These are phyloP conservation scores for Pyrrhia umbra DNA, from an alignment of 2,888 invertebrate genomes.

Conservation along the genomic window DNA sequence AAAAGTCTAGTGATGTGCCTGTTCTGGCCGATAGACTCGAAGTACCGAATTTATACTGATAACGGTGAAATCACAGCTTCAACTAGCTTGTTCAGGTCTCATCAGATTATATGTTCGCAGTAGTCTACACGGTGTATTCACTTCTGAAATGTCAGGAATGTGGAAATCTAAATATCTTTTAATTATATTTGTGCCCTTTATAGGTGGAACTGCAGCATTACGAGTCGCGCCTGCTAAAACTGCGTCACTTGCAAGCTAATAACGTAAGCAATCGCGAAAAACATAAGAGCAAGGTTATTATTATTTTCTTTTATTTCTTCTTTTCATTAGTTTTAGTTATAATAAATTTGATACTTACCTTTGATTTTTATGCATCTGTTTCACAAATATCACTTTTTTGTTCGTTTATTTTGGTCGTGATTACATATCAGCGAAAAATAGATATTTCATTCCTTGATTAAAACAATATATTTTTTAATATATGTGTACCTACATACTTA, in stretches of 20 bases:
- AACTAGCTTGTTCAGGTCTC: no score
- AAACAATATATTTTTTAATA: no score
- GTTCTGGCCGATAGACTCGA: no score
- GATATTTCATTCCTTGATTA: no score
- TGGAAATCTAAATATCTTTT: background rate
- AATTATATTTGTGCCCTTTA: no score
- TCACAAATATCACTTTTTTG: background rate
- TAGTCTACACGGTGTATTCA: no score
- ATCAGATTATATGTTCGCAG: no score
- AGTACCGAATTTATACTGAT: no score
- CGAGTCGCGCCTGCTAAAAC: slow-evolving; percentile 95
- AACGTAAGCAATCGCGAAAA: slow-evolving; percentile 93
- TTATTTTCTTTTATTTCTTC: slow-evolving; percentile 42
- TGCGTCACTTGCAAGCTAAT: slow-evolving; percentile 95
- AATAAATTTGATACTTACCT: slow-evolving; percentile 28
- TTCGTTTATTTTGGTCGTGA: background rate
- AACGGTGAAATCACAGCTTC: no score
- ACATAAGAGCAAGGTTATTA: slow-evolving; percentile 90
- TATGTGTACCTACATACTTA: no score
- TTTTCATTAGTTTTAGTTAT: background rate
- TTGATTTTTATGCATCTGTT: slow-evolving; percentile 54
- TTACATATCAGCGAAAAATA: background rate
- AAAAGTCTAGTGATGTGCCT: no score
- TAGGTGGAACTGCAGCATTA: slow-evolving; percentile 96
- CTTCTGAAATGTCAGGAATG: no score